Conservation (phyloP, 2,888 invertebrate genomes). For the Polymixis flavicincta region DNA sequence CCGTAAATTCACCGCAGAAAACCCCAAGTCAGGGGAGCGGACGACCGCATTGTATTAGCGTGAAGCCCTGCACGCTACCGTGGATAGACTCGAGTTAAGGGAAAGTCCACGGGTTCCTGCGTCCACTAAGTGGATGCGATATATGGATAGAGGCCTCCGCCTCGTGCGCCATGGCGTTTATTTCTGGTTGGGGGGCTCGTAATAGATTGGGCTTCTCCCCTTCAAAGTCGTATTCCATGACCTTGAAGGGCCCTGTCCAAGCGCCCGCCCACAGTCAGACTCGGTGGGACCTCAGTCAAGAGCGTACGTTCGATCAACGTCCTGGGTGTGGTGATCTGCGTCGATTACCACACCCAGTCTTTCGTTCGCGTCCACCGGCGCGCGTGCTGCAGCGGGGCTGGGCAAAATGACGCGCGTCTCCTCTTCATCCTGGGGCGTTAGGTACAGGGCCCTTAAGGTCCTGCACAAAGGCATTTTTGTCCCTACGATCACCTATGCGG, state of each 20-base stretch:
- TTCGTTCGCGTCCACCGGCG: not conserved
- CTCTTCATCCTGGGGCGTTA: not conserved
- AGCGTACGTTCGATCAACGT: not conserved
- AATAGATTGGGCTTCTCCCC: conserved; percentile 4
- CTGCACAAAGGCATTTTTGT: conserved; percentile 13
- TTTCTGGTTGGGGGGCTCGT: not conserved
- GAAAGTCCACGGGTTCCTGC: too few relatives aligned
- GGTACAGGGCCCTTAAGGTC: conserved; percentile 32
- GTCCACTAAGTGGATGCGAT: too few relatives aligned
- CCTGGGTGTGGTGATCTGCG: not conserved
- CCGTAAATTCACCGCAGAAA: too few relatives aligned
- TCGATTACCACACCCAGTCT: too few relatives aligned
- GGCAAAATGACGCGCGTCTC: conserved; percentile 62
- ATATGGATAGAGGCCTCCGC: not conserved
- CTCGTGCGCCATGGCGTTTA: not conserved
- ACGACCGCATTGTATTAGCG: too few relatives aligned
- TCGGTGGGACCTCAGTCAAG: not conserved
- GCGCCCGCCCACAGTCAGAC: not conserved
- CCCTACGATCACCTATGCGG: not conserved
- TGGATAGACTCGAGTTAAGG: too few relatives aligned
- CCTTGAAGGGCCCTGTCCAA: not conserved
- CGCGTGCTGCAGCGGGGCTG: conserved; percentile 43
- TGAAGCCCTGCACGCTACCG: too few relatives aligned
- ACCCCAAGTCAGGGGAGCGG: too few relatives aligned
- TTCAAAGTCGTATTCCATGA: not conserved